A percentile compares a stretch with the other conserved stretches of the same genome.
phyloP scores from a whole-genome alignment of 92 coral and sea anemone genomes.

The Scolanthus callimorphus region DNA sequence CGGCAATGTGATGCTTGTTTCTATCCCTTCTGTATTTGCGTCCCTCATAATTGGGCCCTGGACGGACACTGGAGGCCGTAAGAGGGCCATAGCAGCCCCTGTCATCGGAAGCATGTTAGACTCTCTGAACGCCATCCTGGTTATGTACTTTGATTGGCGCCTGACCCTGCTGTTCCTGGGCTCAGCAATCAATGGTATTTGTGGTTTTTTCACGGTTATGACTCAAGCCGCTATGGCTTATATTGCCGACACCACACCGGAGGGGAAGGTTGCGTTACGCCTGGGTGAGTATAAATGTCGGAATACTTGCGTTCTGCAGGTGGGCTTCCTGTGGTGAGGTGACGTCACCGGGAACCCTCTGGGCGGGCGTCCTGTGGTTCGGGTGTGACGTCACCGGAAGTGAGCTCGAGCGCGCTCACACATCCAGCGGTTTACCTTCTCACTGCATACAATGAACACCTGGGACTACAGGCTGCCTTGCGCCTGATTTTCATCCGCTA shows the following conservation, averaged over 20 bases:
- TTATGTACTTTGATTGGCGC: constrained; percentile 73
- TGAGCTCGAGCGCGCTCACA: no score
- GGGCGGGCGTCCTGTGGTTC: no score
- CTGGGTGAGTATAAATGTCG: constrained; percentile 68
- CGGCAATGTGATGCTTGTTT: constrained; percentile 48
- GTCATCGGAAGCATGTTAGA: constrained; percentile 54
- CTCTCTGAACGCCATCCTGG: constrained; percentile 40
- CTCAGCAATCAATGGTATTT: constrained; percentile 59
- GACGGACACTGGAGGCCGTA: constrained; percentile 76
- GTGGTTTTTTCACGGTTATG: constrained; percentile 67
- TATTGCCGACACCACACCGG: constrained; percentile 70
- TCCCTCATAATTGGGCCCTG: constrained; percentile 68
- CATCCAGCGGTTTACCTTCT: no score
- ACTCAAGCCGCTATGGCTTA: constrained; percentile 66
- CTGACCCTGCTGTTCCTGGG: constrained; percentile 64
- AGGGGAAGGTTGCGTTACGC: constrained; percentile 47
- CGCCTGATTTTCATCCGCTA: no score
- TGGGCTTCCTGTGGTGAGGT: no score
- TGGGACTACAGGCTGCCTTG: no score
- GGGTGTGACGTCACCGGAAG: no score
- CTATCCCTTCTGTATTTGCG: constrained; percentile 59
- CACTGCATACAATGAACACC: no score
- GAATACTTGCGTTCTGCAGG: no score
- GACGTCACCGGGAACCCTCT: no score
- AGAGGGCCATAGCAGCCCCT: constrained; percentile 56